phyloP scores from a whole-genome alignment of 2,888 invertebrate species.

The Clepsis dumicolana region DNA sequence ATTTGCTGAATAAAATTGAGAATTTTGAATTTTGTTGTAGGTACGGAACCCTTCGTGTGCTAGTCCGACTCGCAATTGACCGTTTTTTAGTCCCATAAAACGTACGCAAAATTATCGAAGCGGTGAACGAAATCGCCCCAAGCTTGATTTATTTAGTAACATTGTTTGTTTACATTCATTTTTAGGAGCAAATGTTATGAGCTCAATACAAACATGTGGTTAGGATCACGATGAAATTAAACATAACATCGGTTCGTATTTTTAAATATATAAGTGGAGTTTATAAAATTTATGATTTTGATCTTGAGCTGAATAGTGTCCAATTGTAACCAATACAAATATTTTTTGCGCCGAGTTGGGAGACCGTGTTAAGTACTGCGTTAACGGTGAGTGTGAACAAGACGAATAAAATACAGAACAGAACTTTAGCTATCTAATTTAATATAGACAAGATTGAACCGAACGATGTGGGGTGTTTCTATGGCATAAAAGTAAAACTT shows the following conservation, averaged over 20 bases:
- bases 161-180: constrained; percentile 36
- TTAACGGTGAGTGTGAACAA: too few relatives aligned
- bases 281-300: neutral
- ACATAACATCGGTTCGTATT: constrained; percentile 46
- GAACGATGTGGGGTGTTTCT: too few relatives aligned
- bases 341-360: too few relatives aligned
- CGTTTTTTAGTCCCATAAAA: neutral
- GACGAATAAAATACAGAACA: too few relatives aligned
- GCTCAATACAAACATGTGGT: constrained; percentile 49
- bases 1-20: too few relatives aligned
- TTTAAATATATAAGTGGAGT: neutral
- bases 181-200: constrained; percentile 44
- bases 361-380: too few relatives aligned
- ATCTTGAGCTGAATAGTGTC: neutral
- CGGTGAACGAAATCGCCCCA: constrained; percentile 19
- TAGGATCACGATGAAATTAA: constrained; percentile 45
- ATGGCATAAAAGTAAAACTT: too few relatives aligned
- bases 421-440: too few relatives aligned
- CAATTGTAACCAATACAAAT: too few relatives aligned
- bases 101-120: constrained; percentile 21
- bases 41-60: too few relatives aligned
- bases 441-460: too few relatives aligned
- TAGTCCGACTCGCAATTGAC: too few relatives aligned
- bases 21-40: neutral
- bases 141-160: constrained; percentile 34